Percentiles rank a stretch among this genome's conserved stretches.
Evolutionary conservation across 53 echinoderm and acorn worm species (phyloP).

Genomic region (Luidia sarsii): DNA sequence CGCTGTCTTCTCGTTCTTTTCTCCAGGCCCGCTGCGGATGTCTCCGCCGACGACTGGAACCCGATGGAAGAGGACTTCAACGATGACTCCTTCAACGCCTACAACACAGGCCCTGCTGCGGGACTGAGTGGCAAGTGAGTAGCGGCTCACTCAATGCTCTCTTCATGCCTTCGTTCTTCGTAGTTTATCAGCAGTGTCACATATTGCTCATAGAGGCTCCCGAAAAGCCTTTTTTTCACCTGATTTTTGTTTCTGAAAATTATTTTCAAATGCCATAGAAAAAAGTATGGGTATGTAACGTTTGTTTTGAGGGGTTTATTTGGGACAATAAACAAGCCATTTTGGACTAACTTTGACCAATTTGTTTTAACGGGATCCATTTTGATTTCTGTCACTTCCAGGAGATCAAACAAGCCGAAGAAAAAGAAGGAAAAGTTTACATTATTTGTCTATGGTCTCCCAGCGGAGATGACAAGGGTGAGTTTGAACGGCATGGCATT

Average conservation of each 20-base stretch:
- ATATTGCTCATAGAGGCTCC: not conserved
- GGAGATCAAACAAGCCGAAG: not conserved
- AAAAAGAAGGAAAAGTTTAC: not conserved
- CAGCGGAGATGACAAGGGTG: constrained; percentile 66
- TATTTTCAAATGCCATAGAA: too few relatives aligned
- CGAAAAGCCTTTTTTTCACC: too few relatives aligned
- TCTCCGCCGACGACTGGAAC: constrained; percentile 60
- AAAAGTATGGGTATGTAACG: too few relatives aligned
- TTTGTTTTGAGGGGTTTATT: too few relatives aligned
- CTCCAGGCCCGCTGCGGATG: constrained; percentile 18
- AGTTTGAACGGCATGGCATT: not conserved
- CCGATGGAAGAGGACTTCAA: constrained; percentile 69
- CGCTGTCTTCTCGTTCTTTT: not conserved
- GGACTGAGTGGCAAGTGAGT: constrained; percentile 65
- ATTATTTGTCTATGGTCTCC: constrained; percentile 51
- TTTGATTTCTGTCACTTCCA: too few relatives aligned
- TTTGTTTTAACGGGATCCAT: too few relatives aligned
- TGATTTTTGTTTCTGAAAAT: too few relatives aligned
- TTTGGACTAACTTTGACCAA: too few relatives aligned
- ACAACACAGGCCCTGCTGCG: constrained; percentile 65
- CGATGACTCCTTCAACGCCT: constrained; percentile 57
- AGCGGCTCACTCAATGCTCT: not conserved
- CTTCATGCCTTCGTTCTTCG: not conserved
- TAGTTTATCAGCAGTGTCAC: not conserved
- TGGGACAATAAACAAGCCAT: too few relatives aligned